These are phyloP conservation scores for Standfussiana lucernea DNA, from an alignment of 2,888 invertebrate species.

Conservation along the genomic window DNA sequence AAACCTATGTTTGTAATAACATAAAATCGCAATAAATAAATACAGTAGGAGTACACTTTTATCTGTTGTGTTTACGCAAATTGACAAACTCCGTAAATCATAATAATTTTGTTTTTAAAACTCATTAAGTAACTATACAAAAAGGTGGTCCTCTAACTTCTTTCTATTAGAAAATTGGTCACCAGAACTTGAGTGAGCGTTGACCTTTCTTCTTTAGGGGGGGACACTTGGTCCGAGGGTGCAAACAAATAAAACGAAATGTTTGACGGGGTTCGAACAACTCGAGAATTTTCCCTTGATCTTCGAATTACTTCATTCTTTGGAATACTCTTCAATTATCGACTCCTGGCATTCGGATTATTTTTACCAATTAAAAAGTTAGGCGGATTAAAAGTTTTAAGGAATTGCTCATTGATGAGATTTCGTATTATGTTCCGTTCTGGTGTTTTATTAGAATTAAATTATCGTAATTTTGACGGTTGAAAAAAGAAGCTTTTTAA, in stretches of 20 bases:
- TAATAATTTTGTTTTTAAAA: neutral
- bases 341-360: slow-evolving; percentile 60
- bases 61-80: neutral
- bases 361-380: slow-evolving; percentile 66
- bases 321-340: slow-evolving; percentile 64
- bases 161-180: slow-evolving; percentile 12
- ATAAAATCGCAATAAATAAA: neutral
- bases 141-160: neutral
- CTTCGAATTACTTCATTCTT: slow-evolving; percentile 70
- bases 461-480: neutral
- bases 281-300: slow-evolving; percentile 65
- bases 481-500: neutral
- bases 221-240: slow-evolving; percentile 69
- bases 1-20: neutral
- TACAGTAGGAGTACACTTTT: neutral
- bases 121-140: neutral
- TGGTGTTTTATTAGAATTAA: slow-evolving; percentile 12
- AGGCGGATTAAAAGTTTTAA: slow-evolving; percentile 36
- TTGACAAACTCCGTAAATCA: neutral
- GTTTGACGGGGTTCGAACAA: slow-evolving; percentile 61
- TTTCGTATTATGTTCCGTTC: slow-evolving; percentile 11
- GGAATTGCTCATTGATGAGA: slow-evolving; percentile 28
- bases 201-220: slow-evolving; percentile 65
- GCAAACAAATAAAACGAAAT: slow-evolving; percentile 73
- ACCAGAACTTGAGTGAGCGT: slow-evolving; percentile 42